Evolutionary conservation across 1,140 invertebrate species (phyloP), one percentile per base, ranked within the genome.

Genomic region (Heterodera carotae): DNA sequence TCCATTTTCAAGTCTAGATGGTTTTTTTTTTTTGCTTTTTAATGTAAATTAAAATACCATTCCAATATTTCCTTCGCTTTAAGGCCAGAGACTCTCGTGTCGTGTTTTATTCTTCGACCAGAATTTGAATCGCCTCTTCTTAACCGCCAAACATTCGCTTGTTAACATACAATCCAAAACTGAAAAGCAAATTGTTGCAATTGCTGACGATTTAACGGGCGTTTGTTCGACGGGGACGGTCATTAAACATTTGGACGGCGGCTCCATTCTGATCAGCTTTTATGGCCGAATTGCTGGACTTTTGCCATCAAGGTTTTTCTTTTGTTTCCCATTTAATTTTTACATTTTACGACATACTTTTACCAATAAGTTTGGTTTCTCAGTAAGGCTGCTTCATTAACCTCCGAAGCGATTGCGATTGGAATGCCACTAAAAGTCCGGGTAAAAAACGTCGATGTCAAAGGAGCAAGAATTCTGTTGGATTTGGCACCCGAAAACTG

Each of bases 61-160:
- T n/a, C n/a, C n/a, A n/a, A n/a, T n/a, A n/a, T n/a, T n/a, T 15
- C n/a, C 7, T 43, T 29, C 29, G 33, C 12, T 81, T 80, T 69
- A 43, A 84, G 83, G 80, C 6, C 85, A 85, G 27, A 76, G 81
- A 36, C 22, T 86, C 8, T 69, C 75, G 15, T 85, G 84, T 68
- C 84, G 84, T 66, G 75, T 85, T 1, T 59, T 84, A 22, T 79
- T 80, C 60, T 39, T 80, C n/a, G 79, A 81, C 34, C 15, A 78
- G 15, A 39, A 56, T 71, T 56, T 34, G 64, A 60, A 83, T 76
- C 39, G 73, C 75, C 39, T 72, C 69, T n/a, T 80, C 25, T 39
- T 84, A 12, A 84, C 84, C n/a, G 80, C 84, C 1, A 85, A 84
- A 66, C 80, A 67, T 5, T 33, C 76, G 36, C 66, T 84, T 2